Evolutionary conservation across 2,888 invertebrate species (phyloP).

Genomic region (Drosophila leonis): DNA sequence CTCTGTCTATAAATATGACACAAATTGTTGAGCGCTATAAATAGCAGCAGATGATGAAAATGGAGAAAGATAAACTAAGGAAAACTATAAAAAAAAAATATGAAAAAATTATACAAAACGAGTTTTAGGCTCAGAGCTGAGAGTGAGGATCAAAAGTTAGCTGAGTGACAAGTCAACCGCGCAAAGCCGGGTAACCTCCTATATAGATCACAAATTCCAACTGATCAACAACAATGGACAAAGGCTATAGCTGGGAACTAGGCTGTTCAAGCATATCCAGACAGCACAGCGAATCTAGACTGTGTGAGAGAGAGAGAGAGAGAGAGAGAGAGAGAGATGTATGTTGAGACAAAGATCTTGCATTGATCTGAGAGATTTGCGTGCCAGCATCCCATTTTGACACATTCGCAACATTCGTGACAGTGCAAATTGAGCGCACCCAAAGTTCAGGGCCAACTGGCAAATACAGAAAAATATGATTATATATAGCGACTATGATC

Average conservation of each 20-base stretch:
- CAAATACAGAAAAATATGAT: slow-evolving; percentile 32
- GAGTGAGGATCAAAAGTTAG: neutral
- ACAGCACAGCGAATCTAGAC: neutral
- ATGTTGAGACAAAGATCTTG: slow-evolving; percentile 51
- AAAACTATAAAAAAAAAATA: neutral
- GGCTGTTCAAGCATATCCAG: neutral
- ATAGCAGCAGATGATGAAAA: neutral
- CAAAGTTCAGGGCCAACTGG: slow-evolving; percentile 70
- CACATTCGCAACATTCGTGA: slow-evolving; percentile 66
- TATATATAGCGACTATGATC: slow-evolving; percentile 10
- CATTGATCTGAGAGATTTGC: slow-evolving; percentile 52
- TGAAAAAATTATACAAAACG: neutral
- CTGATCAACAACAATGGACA: neutral
- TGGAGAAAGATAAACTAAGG: slow-evolving; percentile 3
- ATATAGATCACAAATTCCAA: neutral
- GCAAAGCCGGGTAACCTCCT: neutral
- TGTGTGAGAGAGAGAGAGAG: neutral
- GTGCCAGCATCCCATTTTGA: slow-evolving; percentile 54
- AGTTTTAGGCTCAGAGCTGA: neutral
- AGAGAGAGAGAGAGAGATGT: neutral
- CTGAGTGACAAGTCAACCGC: neutral
- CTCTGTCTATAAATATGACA: slow-evolving; percentile 22
- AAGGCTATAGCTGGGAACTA: neutral
- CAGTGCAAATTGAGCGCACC: slow-evolving; percentile 72
- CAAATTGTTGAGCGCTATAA: slow-evolving; percentile 1